Conservation (phyloP, 2,113 vertebrate species). For the Dendropsophus ebraccatus region DNA sequence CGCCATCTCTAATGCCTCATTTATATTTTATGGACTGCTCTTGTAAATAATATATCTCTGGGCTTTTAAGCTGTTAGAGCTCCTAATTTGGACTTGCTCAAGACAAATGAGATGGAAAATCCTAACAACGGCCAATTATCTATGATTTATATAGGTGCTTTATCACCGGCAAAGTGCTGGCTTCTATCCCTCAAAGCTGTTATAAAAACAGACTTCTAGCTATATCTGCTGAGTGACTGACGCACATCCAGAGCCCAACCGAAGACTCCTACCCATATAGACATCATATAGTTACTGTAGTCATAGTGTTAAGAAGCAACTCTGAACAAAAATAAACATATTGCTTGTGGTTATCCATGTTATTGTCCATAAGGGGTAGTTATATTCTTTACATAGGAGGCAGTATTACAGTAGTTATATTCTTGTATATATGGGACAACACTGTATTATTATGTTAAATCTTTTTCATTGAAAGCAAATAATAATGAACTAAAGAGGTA, state of each 20-base stretch:
- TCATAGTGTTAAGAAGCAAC: no score
- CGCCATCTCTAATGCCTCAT: conserved; percentile 51
- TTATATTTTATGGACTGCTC: conserved; percentile 49
- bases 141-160: conserved; percentile 53
- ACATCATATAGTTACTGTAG: no score
- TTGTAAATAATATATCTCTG: conserved; percentile 58
- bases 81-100: conserved; percentile 54
- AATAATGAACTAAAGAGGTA: no score
- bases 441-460: no score
- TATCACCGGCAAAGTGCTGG: conserved; percentile 9
- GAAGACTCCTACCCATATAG: not conserved
- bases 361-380: not conserved
- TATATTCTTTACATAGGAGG: not conserved
- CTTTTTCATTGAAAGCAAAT: no score
- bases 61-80: conserved; percentile 59
- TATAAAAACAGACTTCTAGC: not conserved
- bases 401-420: conserved; percentile 1
- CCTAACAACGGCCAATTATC: conserved; percentile 54
- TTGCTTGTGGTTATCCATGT: not conserved
- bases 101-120: conserved; percentile 59
- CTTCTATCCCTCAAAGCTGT: not conserved
- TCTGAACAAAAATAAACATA: no score
- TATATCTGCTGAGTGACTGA: not conserved
- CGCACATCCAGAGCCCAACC: not conserved
- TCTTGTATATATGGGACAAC: not conserved